A percentile compares a stretch with the other conserved stretches of the same genome.
These are phyloP conservation scores for Brenthis ino DNA, from an alignment of 2,888 invertebrate genomes.

Conservation along the genomic window DNA sequence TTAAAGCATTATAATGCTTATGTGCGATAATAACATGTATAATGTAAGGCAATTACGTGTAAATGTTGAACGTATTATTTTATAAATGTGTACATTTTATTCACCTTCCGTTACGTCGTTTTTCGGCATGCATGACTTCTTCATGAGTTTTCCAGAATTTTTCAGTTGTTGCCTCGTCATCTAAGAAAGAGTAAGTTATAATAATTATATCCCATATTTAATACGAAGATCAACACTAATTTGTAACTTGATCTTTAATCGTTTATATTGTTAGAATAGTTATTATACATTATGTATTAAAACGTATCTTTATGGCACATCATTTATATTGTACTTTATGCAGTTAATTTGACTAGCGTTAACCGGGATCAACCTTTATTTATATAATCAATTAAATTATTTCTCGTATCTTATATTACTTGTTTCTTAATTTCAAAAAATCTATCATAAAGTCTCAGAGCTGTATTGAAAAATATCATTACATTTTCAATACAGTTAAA, in stretches of 20 bases:
- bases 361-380: no score
- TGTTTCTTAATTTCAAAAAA: no score
- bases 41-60: no score
- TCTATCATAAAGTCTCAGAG: no score
- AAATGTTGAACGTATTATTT: neutral
- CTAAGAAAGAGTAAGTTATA: slow-evolving; percentile 44
- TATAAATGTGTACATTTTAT: slow-evolving; percentile 6
- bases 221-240: neutral
- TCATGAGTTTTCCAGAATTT: slow-evolving; percentile 83
- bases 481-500: no score
- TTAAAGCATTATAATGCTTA: no score
- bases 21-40: no score
- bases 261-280: neutral
- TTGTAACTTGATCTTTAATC: slow-evolving; percentile 6
- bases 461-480: no score
- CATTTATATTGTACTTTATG: neutral
- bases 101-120: slow-evolving; percentile 82
- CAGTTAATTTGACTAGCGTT: neutral
- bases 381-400: no score
- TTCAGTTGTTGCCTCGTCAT: slow-evolving; percentile 83
- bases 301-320: neutral
- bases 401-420: no score
- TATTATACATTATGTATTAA: neutral
- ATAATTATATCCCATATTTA: neutral
- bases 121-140: slow-evolving; percentile 85